Evolutionary conservation across 2,888 invertebrate genomes (phyloP).

Genomic region (Patella depressa): DNA sequence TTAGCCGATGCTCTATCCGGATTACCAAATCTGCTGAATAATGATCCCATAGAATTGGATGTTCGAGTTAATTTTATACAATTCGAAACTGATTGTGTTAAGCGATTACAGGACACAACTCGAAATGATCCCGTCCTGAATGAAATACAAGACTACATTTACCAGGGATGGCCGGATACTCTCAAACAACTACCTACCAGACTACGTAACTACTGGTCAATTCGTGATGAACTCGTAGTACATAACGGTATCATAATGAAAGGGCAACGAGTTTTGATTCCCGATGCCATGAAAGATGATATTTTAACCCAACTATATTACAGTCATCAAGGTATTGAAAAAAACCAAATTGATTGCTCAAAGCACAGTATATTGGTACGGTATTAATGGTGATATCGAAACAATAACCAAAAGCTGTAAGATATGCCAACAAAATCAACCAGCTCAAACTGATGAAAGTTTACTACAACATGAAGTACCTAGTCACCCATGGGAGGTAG

Average conservation of each 20-base stretch:
- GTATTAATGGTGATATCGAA: conserved; percentile 30
- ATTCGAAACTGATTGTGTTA: background rate
- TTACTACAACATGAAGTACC: conserved; percentile 6
- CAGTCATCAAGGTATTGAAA: conserved; percentile 27
- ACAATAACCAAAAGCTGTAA: conserved; percentile 10
- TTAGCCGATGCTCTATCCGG: conserved; percentile 33
- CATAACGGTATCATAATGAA: conserved; percentile 33
- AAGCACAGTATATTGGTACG: conserved; percentile 29
- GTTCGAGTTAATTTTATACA: background rate
- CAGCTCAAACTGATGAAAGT: conserved; percentile 9
- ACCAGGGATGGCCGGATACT: conserved; percentile 23
- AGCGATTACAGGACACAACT: background rate
- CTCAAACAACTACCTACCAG: conserved; percentile 15
- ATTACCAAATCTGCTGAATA: too few species aligned
- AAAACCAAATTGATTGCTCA: conserved; percentile 29
- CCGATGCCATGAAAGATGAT: conserved; percentile 16
- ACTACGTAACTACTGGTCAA: conserved; percentile 23
- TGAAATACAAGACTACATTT: background rate
- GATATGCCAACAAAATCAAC: conserved; percentile 3
- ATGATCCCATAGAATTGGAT: too few species aligned
- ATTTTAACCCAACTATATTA: conserved; percentile 30
- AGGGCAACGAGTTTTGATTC: conserved; percentile 25
- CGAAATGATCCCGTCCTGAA: background rate
- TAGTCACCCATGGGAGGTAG: conserved; percentile 25
- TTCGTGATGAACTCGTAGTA: conserved; percentile 26